Evolutionary conservation across 1,140 invertebrate genomes (phyloP).

Genomic region (Euschistus heros): DNA sequence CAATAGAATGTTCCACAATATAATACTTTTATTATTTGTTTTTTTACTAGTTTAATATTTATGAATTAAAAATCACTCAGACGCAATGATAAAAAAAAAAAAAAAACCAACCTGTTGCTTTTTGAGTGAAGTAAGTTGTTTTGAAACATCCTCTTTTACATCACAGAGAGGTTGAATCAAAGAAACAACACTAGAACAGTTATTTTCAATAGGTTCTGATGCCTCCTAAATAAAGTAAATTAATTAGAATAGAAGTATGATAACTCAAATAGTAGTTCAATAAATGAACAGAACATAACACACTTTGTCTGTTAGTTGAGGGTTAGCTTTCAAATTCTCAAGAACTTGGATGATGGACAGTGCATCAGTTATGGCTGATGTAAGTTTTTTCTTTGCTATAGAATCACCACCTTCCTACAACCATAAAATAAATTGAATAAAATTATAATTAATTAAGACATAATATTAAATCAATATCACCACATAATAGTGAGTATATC

Average conservation of each 20-base stretch:
- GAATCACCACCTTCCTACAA: no score
- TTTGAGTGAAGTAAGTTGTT: neutral
- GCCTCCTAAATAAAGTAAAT: neutral
- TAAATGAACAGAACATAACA: neutral
- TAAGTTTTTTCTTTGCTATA: no score
- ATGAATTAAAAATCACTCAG: neutral
- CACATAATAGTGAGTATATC: no score
- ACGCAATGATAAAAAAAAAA: neutral
- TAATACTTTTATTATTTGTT: neutral
- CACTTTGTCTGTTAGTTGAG: neutral
- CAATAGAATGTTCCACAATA: neutral
- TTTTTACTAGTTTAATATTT: neutral
- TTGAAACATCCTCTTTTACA: neutral
- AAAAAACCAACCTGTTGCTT: neutral
- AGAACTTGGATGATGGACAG: no score
- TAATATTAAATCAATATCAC: no score
- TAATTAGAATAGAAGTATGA: neutral
- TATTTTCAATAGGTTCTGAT: neutral
- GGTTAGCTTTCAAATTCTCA: neutral
- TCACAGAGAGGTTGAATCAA: neutral
- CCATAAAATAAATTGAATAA: no score
- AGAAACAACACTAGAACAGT: neutral
- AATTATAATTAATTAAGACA: no score
- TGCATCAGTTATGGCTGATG: no score
- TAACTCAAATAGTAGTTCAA: neutral